These are phyloP conservation scores for Ptychobarbus kaznakovi DNA, from an alignment of 2,797 vertebrate genomes.

Conservation along the genomic window DNA sequence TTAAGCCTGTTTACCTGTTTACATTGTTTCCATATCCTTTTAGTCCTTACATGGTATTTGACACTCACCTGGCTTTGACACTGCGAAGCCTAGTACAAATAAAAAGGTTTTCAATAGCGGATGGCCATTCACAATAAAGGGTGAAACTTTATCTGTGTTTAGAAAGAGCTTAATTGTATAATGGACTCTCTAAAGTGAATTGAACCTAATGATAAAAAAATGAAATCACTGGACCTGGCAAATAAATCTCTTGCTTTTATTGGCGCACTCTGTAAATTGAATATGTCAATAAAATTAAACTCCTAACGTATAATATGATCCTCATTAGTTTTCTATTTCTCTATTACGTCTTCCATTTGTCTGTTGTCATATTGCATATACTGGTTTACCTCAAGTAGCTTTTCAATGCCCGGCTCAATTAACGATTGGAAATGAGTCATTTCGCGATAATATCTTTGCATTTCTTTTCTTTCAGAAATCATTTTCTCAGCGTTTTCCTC, in stretches of 20 bases:
- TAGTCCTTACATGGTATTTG: constrained; percentile 18
- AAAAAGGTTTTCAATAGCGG: constrained; percentile 20
- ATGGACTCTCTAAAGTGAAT: constrained; percentile 21
- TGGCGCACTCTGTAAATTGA: neutral
- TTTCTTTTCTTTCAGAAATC: constrained; percentile 11
- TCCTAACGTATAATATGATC: neutral
- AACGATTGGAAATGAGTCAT: neutral
- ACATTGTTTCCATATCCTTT: constrained; percentile 12
- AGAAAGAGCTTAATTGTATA: constrained; percentile 21
- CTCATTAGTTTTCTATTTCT: neutral
- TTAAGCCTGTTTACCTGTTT: neutral
- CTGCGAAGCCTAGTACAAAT: constrained; percentile 27
- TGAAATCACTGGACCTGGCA: constrained; percentile 19
- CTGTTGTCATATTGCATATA: constrained; percentile 17
- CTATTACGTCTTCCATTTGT: neutral
- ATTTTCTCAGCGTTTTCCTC: constrained; percentile 16
- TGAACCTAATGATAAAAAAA: constrained; percentile 6
- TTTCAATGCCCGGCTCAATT: neutral
- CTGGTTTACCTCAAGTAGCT: neutral
- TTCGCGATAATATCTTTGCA: neutral
- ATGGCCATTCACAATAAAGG: constrained; percentile 22
- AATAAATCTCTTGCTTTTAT: constrained; percentile 41
- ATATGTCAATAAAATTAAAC: constrained; percentile 19
- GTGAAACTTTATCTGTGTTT: constrained; percentile 31
- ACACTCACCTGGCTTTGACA: constrained; percentile 9